Percentiles rank a stretch among this genome's conserved stretches.
These are phyloP conservation scores for Andrena bicolor DNA, from an alignment of 2,888 invertebrate species.

Conservation along the genomic window DNA sequence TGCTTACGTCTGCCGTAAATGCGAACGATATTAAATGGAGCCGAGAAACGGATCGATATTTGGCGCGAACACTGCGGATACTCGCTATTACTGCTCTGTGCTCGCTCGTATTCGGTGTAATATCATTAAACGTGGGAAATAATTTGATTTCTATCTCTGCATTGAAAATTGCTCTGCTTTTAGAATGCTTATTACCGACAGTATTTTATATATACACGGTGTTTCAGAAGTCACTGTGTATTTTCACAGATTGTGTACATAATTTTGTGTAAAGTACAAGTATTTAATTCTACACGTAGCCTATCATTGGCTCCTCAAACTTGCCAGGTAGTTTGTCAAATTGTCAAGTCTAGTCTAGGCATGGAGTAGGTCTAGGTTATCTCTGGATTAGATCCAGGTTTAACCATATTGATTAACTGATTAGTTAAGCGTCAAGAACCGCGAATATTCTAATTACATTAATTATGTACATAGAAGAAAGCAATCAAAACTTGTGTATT, in stretches of 20 bases:
- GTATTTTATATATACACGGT: not conserved
- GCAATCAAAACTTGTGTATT: conserved; percentile 2
- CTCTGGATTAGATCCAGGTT: not conserved
- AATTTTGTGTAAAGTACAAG: no score
- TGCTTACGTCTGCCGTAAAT: conserved; percentile 36
- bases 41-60: conserved; percentile 52
- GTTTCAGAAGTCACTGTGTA: not conserved
- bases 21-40: conserved; percentile 57
- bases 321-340: no score
- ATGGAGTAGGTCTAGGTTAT: not conserved
- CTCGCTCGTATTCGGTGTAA: not conserved
- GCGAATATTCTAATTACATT: no score
- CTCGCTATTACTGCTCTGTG: not conserved
- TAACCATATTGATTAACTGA: not conserved
- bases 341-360: not conserved
- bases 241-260: not conserved
- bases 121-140: not conserved
- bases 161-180: no score
- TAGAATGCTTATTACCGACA: no score
- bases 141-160: not conserved
- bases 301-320: no score
- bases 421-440: no score
- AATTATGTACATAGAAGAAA: not conserved
- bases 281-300: no score
- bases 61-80: not conserved